These are phyloP conservation scores for Caenorhabditis sp. DNA, from an alignment of 2,888 invertebrate genomes.

Conservation along the genomic window DNA sequence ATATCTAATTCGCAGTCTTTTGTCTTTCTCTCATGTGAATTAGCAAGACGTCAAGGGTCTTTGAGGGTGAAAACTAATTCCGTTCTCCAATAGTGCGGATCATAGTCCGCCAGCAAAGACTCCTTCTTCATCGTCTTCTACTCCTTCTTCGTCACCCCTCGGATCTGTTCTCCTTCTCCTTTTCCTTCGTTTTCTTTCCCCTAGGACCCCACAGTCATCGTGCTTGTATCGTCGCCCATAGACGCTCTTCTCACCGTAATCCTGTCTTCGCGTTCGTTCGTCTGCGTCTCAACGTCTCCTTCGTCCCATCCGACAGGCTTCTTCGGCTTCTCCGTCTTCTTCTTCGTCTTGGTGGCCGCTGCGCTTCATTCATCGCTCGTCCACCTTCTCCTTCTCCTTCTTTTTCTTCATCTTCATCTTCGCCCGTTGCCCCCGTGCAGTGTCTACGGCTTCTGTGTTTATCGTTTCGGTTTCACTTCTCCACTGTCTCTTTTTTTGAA, in stretches of 20 bases:
- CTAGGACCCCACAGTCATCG: slow-evolving; percentile 37
- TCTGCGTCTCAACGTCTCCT: slow-evolving; percentile 49
- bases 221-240: slow-evolving; percentile 37
- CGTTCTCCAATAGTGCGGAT: slow-evolving; percentile 15
- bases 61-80: background rate
- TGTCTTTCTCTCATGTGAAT: background rate
- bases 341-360: slow-evolving; percentile 46
- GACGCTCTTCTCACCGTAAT: slow-evolving; percentile 56
- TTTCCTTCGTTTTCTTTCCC: slow-evolving; percentile 17
- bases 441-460: slow-evolving; percentile 46
- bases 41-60: slow-evolving; percentile 13
- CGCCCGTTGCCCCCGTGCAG: slow-evolving; percentile 31
- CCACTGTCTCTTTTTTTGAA: slow-evolving; percentile 24
- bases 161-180: slow-evolving; percentile 44
- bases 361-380: slow-evolving; percentile 52
- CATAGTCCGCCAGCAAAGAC: slow-evolving; percentile 18
- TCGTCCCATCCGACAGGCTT: slow-evolving; percentile 27
- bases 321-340: slow-evolving; percentile 40
- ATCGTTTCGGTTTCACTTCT: slow-evolving; percentile 35
- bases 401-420: slow-evolving; percentile 33
- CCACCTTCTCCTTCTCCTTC: slow-evolving; percentile 34
- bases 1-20: too few species aligned
- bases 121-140: slow-evolving; percentile 21
- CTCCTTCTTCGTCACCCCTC: slow-evolving; percentile 32
- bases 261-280: slow-evolving; percentile 53